phyloP scores from a whole-genome alignment of 2,888 invertebrate species.

The Alitta virens region DNA sequence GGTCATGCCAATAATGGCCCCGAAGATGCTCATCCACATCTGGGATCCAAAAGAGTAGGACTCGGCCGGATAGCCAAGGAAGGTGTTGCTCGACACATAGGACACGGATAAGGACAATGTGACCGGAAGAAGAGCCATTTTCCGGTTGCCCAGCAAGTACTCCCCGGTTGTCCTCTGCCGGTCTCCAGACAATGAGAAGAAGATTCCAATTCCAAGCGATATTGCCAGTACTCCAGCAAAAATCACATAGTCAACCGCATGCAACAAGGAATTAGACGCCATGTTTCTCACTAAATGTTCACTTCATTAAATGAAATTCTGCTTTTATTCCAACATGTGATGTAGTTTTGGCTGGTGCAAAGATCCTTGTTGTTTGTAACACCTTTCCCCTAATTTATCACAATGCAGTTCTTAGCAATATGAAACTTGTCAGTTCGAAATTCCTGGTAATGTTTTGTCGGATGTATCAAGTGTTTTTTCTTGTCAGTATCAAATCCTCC shows the following conservation, averaged over 20 bases:
- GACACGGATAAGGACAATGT: constrained; percentile 54
- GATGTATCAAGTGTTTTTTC: no score
- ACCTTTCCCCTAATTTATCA: no score
- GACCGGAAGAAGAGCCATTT: constrained; percentile 53
- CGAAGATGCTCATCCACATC: constrained; percentile 42
- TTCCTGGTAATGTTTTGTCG: no score
- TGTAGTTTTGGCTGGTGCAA: no score
- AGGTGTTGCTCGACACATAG: constrained; percentile 50
- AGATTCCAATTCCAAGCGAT: constrained; percentile 52
- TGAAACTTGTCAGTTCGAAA: no score
- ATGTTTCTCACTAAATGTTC: no score
- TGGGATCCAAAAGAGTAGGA: constrained; percentile 45
- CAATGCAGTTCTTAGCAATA: no score
- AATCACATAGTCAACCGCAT: constrained; percentile 38
- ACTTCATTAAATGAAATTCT: no score
- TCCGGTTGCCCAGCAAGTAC: constrained; percentile 51
- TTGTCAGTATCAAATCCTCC: no score
- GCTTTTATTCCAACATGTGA: no score
- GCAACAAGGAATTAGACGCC: not conserved
- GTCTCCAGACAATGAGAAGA: constrained; percentile 60
- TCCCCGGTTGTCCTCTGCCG: constrained; percentile 61
- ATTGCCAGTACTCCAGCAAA: constrained; percentile 44
- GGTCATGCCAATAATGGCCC: constrained; percentile 37
- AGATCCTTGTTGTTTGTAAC: no score
- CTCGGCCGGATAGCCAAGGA: constrained; percentile 51